Evolutionary conservation across 1,140 invertebrate genomes (phyloP), one percentile per base, ranked within the genome.

Genomic region (Leguminivora glycinivorella): DNA sequence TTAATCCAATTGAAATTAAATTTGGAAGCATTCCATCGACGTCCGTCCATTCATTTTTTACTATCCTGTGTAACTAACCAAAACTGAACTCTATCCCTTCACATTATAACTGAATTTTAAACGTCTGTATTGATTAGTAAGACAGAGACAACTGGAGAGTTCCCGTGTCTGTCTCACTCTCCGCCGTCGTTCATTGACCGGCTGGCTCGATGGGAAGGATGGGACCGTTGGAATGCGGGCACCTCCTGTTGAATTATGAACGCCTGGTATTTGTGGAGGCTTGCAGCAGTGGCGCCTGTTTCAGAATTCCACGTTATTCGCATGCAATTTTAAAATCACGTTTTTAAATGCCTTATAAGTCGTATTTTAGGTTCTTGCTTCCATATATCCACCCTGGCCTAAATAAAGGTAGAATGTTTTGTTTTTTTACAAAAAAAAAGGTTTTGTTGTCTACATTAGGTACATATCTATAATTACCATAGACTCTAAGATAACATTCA

Each of bases 261-360:
- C 69, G 34, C 86, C 87, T 89, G 68, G 89, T 91, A 84, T 68
- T 77, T 83, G 78, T 83, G 83, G 85, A 87, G 79, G 82, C 76
- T 88, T 84, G 77, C 77, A 83, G 72, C 80, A 63, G 58, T 63
- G 58, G 58, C 58, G 58, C 77, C 77, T 80, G 75, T 75, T 72
- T 75, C 68, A 29, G n/a, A 34, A 31, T 29, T 7, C 58, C 4
- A 63, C 9, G n/a, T 29, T 6, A 1, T 22, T 47, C 7, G 43
- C 6, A 34, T 34, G 31, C 31, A 34, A n/a, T n/a, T n/a, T n/a
- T n/a, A n/a, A n/a, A n/a, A n/a, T n/a, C n/a, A n/a, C n/a, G n/a
- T n/a, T n/a, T n/a, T n/a, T n/a, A n/a, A n/a, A n/a, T n/a, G n/a
- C n/a, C n/a, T n/a, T n/a, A n/a, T n/a, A n/a, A n/a, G n/a, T n/a